A percentile compares a stretch with the other conserved stretches of the same genome.
phyloP scores from a whole-genome alignment of 2,113 vertebrate species.

The Lepus timidus region DNA sequence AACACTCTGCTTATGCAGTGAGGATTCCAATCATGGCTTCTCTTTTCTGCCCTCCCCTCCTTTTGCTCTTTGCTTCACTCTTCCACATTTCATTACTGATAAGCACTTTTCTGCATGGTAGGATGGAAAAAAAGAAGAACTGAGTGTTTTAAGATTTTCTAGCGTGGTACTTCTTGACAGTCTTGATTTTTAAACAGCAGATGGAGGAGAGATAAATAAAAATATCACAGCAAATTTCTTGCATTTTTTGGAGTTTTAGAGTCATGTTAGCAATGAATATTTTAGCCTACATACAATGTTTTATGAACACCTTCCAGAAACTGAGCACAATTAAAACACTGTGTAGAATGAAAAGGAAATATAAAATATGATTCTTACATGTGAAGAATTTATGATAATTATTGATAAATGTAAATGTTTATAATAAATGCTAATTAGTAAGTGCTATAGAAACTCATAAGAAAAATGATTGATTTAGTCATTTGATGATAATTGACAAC shows the following conservation, averaged over 20 bases:
- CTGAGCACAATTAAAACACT: background rate
- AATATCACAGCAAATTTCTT: background rate
- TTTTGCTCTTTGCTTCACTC: background rate
- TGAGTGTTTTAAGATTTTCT: slow-evolving; percentile 37
- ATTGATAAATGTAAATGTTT: background rate
- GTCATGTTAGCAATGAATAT: background rate
- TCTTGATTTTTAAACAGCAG: background rate
- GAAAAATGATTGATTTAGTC: background rate
- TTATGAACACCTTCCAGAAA: slow-evolving; percentile 5
- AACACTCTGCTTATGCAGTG: background rate
- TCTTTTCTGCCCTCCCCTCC: background rate
- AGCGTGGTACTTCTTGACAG: slow-evolving; percentile 23
- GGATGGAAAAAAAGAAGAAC: background rate
- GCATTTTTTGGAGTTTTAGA: slow-evolving; percentile 27
- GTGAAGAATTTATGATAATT: background rate
- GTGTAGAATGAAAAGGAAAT: background rate
- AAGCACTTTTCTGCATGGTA: background rate
- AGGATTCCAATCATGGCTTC: slow-evolving; percentile 5
- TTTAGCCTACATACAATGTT: slow-evolving; percentile 27
- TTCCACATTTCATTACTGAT: background rate
- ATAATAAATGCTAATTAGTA: background rate
- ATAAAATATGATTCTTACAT: background rate
- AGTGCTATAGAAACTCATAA: background rate
- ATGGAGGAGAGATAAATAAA: background rate
- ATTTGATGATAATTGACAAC: background rate